These are phyloP conservation scores for Nymphalis io DNA, from an alignment of 1,140 invertebrate genomes.

Conservation along the genomic window DNA sequence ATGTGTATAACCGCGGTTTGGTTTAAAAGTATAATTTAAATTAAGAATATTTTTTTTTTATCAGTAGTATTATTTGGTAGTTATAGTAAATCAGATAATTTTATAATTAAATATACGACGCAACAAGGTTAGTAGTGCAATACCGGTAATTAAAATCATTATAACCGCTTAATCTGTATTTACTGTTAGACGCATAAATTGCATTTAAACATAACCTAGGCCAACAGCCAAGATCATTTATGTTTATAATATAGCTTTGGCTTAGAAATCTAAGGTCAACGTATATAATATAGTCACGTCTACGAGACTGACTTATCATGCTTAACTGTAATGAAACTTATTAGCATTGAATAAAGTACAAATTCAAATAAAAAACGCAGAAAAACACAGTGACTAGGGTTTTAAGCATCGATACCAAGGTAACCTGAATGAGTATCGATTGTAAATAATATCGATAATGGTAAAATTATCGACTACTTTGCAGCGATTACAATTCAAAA, in stretches of 20 bases:
- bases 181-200: conserved; percentile 20
- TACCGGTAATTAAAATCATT: conserved; percentile 12
- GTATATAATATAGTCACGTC: conserved; percentile 1
- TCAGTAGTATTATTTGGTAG: too few species aligned
- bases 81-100: too few species aligned
- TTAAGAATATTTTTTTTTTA: too few species aligned
- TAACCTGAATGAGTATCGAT: too few species aligned
- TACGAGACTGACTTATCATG: background rate
- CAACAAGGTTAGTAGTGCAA: background rate
- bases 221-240: conserved; percentile 27
- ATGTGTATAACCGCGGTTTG: too few species aligned
- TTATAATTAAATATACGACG: background rate
- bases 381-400: background rate
- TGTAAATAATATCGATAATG: too few species aligned
- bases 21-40: too few species aligned
- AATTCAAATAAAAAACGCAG: background rate
- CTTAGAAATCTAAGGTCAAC: conserved; percentile 17
- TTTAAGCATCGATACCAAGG: too few species aligned
- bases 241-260: background rate
- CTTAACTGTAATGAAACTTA: background rate
- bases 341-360: background rate
- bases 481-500: too few species aligned
- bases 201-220: conserved; percentile 29
- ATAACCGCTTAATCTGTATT: conserved; percentile 10
- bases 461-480: too few species aligned